Base-by-base conservation (phyloP, 2,113 vertebrate genomes). In the Leptobrachium ailaonicum region DNA sequence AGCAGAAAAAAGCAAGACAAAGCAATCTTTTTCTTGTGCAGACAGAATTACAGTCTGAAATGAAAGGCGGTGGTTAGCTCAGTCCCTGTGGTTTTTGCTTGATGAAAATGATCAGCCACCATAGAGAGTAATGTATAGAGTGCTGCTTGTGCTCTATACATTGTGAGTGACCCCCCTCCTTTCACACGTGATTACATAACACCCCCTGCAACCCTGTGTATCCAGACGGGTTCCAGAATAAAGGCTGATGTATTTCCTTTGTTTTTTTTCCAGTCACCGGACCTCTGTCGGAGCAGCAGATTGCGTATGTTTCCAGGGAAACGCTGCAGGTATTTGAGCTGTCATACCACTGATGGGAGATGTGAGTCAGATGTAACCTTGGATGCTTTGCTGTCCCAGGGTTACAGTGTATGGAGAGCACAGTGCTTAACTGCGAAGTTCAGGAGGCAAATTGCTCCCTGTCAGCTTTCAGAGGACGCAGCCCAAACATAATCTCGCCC, bases 301-400 rank as follows among this genome's bases (percentile, higher is more conserved):
- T 99, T 87, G 97, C 98, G 13, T 99, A 99, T 86, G 96, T 99
- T 87, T 97, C 96, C 85, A 92, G 98, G 89, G 98, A 99, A 93
- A 99, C 98, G 82, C 92, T 99, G 83, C 97, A 99, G 96, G 98
- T 98, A 94, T 80, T 43, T 83, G 58, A 70, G 58, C 45, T 47
- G 50, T 56, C 78, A 76, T 72, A 71, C 82, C 43, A 62, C 42
- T 69, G 58, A 53, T 79, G 60, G 40, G 70, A 71, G 73, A 41
- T 75, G 11, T 69, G 71, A 80, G 66, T 81, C 72, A 81, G 6
- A 74, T 45, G 50, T 80, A 74, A 80, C 71, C 71, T 74, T 80
- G 79, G 62, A 62, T 50, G 64, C 45, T 69, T 40, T 68, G 50
- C 50, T 74, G 50, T 45, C 71, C 41, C 43, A 74, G 12, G 60